These are phyloP conservation scores for Erpornis zantholeuca DNA, from an alignment of 2,113 vertebrate species.

Conservation along the genomic window DNA sequence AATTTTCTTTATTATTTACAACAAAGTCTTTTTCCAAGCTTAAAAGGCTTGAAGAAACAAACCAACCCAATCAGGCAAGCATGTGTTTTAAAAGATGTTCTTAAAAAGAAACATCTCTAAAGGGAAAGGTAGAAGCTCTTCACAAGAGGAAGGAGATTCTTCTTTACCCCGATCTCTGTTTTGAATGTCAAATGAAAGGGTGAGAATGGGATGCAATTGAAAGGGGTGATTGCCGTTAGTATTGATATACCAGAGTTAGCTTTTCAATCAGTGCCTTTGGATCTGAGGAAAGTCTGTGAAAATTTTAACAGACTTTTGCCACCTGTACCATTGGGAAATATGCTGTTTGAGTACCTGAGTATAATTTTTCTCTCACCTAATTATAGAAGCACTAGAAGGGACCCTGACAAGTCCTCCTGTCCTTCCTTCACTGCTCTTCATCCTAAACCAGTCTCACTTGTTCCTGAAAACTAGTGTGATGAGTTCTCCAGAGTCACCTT, in stretches of 20 bases:
- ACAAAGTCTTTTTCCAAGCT: neutral
- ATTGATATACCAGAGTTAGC: neutral
- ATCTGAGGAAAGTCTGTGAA: neutral
- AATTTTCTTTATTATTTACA: neutral
- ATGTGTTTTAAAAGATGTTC: neutral
- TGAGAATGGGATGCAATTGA: neutral
- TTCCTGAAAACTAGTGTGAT: neutral
- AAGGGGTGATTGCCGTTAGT: neutral
- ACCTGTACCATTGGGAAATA: neutral
- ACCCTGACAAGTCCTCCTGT: neutral
- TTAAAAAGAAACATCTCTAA: neutral
- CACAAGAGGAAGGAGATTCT: neutral
- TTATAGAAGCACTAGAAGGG: neutral
- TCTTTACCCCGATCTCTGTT: neutral
- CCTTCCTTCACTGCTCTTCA: neutral
- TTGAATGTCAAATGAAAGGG: neutral
- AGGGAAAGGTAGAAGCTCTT: neutral
- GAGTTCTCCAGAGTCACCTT: neutral
- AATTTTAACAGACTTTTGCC: neutral
- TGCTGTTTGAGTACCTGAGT: neutral
- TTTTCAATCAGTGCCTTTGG: neutral
- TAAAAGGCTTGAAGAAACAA: neutral
- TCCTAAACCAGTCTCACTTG: neutral
- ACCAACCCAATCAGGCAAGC: neutral
- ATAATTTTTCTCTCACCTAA: neutral